phyloP scores from a whole-genome alignment of 2,888 invertebrate species.

The Apomyelois bistriatella region DNA sequence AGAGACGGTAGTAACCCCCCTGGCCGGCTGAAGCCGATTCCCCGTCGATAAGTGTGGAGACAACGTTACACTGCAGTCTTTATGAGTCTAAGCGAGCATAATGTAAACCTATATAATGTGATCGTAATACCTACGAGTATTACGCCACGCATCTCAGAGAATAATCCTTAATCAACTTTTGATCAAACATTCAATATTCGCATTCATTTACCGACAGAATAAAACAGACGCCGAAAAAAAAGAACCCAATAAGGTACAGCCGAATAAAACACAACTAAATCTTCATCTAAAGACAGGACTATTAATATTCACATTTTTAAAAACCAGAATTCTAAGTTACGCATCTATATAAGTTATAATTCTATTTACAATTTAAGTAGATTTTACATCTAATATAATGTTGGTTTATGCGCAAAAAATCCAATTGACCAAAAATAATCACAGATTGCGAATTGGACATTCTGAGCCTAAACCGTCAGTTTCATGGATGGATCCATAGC shows the following conservation, averaged over 20 bases:
- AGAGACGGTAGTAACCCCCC: too few species aligned
- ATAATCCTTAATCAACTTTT: too few species aligned
- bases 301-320: neutral
- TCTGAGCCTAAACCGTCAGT: neutral
- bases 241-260: neutral
- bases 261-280: neutral
- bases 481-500: conserved; percentile 68
- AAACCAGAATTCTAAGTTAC: neutral
- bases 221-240: neutral
- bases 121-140: too few species aligned
- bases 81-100: too few species aligned
- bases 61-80: too few species aligned
- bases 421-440: neutral
- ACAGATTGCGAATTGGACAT: neutral
- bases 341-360: conserved; percentile 35
- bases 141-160: too few species aligned
- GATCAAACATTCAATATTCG: too few species aligned
- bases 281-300: neutral
- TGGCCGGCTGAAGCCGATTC: too few species aligned
- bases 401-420: conserved; percentile 30
- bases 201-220: neutral
- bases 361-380: conserved; percentile 39
- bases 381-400: conserved; percentile 40
- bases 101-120: too few species aligned
- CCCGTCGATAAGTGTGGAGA: too few species aligned